These are phyloP conservation scores for cattle (Bos taurus) DNA, from an alignment of 2,113 vertebrate genomes.

Conservation along the genomic window ARS-UCD2.0 NC_082638.1:2445001-2445500, in stretches of 20 bases:
- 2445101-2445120: not conserved
- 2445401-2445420: no score
- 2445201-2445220: no score
- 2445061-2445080: not conserved
- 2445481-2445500: no score
- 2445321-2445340: not conserved
- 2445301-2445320: not conserved
- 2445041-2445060: not conserved
- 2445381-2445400: no score
- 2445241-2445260: not conserved
- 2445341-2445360: fast-evolving
- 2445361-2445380: no score
- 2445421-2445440: no score
- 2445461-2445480: no score
- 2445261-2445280: not conserved
- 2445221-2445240: not conserved
- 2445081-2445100: not conserved
- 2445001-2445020: not conserved
- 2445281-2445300: not conserved
- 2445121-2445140: not conserved
- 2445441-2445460: no score
- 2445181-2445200: fast-evolving
- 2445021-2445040: not conserved
- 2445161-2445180: not conserved
- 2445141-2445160: no score